Evolutionary conservation across 1,140 invertebrate species (phyloP).

Genomic region (Ceratosolen fusciceps): DNA sequence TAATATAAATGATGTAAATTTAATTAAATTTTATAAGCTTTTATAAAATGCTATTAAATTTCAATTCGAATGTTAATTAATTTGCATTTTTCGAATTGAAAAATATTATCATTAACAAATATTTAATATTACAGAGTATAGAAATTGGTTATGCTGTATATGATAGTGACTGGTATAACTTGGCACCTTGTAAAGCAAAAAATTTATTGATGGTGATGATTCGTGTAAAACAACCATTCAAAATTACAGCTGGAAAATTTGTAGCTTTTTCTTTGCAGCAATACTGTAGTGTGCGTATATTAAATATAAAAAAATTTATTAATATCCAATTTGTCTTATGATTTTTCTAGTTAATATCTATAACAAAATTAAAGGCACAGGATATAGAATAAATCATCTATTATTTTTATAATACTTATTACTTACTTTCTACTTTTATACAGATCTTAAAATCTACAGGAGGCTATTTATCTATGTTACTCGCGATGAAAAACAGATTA

Average conservation of each 20-base stretch:
- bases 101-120: conserved; percentile 8
- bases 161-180: conserved; percentile 58
- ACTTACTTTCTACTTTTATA: conserved; percentile 30
- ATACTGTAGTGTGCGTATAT: conserved; percentile 51
- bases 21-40: background rate
- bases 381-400: background rate
- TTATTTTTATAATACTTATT: background rate
- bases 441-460: conserved; percentile 56
- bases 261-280: conserved; percentile 51
- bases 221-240: conserved; percentile 53
- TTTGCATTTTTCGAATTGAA: background rate
- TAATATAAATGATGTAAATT: too few species aligned
- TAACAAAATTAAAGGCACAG: too few species aligned
- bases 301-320: background rate
- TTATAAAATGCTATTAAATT: background rate
- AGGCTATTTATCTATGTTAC: conserved; percentile 55
- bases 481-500: conserved; percentile 42
- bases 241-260: conserved; percentile 60
- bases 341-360: too few species aligned
- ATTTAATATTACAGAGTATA: conserved; percentile 54
- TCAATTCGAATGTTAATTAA: background rate
- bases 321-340: too few species aligned
- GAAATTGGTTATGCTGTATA: conserved; percentile 55
- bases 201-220: conserved; percentile 56
- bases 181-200: conserved; percentile 46